Evolutionary conservation across 2,888 invertebrate genomes (phyloP).

Genomic region (Sarcophaga rosellei): DNA sequence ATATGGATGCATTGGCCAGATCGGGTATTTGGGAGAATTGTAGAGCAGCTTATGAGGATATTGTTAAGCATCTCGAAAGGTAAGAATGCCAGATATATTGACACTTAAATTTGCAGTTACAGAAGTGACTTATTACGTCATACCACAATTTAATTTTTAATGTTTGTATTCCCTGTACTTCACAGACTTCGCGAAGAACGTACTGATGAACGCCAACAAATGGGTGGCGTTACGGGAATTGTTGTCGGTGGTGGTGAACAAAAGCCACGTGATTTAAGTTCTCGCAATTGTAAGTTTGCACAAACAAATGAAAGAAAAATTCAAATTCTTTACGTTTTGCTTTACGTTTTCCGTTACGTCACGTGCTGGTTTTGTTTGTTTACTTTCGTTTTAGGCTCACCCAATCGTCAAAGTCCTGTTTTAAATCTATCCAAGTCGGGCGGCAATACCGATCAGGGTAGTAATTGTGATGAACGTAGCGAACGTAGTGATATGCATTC

Average conservation of each 20-base stretch:
- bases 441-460: slow-evolving; percentile 86
- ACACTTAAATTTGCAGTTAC: too few species aligned
- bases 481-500: slow-evolving; percentile 84
- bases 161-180: too few species aligned
- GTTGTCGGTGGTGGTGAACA: slow-evolving; percentile 86
- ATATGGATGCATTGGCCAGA: slow-evolving; percentile 95
- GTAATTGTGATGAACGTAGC: slow-evolving; percentile 84
- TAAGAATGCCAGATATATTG: slow-evolving; percentile 82
- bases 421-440: slow-evolving; percentile 95
- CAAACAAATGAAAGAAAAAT: neutral
- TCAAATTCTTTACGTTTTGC: neutral
- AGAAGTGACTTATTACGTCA: too few species aligned
- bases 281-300: slow-evolving; percentile 89
- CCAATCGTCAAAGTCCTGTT: slow-evolving; percentile 95
- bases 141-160: too few species aligned
- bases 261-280: slow-evolving; percentile 92
- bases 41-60: slow-evolving; percentile 96
- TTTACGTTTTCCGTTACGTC: neutral
- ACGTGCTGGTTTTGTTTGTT: neutral
- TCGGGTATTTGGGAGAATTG: slow-evolving; percentile 97
- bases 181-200: slow-evolving; percentile 92
- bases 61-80: slow-evolving; percentile 97
- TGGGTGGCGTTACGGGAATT: slow-evolving; percentile 84
- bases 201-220: slow-evolving; percentile 90
- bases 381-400: slow-evolving; percentile 83